Evolutionary conservation across 2,797 vertebrate species (phyloP), one percentile per base, ranked within the genome.

Genomic region (Chromobotia macracanthus): DNA sequence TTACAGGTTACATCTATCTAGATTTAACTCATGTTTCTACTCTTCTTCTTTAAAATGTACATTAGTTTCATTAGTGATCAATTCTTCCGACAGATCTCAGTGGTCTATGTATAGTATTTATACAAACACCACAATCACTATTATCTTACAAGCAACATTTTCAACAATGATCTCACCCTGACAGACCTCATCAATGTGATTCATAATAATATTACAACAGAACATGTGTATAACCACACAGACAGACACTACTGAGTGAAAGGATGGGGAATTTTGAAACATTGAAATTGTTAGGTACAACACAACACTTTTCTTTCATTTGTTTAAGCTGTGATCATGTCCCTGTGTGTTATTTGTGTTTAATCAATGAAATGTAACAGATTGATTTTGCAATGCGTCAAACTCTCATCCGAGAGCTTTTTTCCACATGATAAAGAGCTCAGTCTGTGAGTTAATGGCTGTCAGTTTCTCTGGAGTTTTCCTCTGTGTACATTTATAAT

Each of bases 281-380:
- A 66, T 19, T 61, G 41, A 55, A 55, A 12, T 9, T n/a, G 13
- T 38, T 35, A 1, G 1, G 0, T 28, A 28, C 28, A 28, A 28
- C 28, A 2, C 4, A 28, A 28, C 2, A 2, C 2, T 28, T 28
- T 28, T 28, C 4, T 2, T 28, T 28, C 2, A 28, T 28, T 28
- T 28, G 28, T n/a, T n/a, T n/a, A n/a, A 13, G 50, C 50, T 1
- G 63, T 76, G 64, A 76, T 46, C 11, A n/a, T 19, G 63, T 67
- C 35, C 9, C 35, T 31, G 5, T 76, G 64, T 76, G 74, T 13
- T 46, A 53, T 67, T 51, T 68, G 21, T 58, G 63, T 76, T 58
- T 21, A 50, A 77, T 48, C 3, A 10, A 16, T 66, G 63, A 75
- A 28, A 28, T 28, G 2, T 2, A 28, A 28, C 28, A 28, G 28